Evolutionary conservation across 2,888 invertebrate genomes (phyloP), one percentile per base, ranked within the genome.

Genomic region (Meteorus colon): DNA sequence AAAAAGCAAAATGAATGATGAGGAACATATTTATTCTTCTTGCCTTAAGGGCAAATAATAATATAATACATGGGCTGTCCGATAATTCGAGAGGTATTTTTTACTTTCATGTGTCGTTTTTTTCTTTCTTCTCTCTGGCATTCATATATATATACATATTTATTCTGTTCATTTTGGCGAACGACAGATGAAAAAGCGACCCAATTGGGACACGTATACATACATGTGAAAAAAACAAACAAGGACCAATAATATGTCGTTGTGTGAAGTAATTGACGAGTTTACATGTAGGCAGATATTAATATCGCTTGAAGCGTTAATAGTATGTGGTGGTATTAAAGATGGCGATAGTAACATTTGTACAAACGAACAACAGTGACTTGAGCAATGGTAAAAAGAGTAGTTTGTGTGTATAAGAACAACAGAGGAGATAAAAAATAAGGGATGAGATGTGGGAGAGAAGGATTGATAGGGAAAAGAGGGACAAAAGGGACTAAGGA

Each of bases 211-310:
- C 55, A 55, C 8, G 24, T n/a, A 55, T 5, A 55, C 55, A 45
- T 51, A 75, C 31, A 19, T n/a, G 34, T 1, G 8, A 6, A 34
- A 34, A 29, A 27, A 19, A 69, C 63, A 51, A 73, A 72, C 74
- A 34, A 74, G 71, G 73, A 78, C 77, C 82, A 81, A 83, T 82
- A 83, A 83, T 87, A 87, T 87, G 87, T 87, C 87, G 87, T 87
- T 87, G 87, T 86, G 87, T 85, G 83, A 86, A 86, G 87, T 87
- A 87, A 87, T 87, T 87, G 87, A 86, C 86, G 87, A 87, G 86
- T 85, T 86, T 84, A 85, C 86, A 85, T 85, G 87, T 87, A 86
- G 87, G 87, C 85, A 86, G 84, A 77, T 84, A 85, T 84, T 84
- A 84, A 85, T 85, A 86, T 86, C 82, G 87, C 86, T 86, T 78